Evolutionary conservation across 2,113 vertebrate genomes (phyloP).

Genomic region (Malurus alboscapulatus): DNA sequence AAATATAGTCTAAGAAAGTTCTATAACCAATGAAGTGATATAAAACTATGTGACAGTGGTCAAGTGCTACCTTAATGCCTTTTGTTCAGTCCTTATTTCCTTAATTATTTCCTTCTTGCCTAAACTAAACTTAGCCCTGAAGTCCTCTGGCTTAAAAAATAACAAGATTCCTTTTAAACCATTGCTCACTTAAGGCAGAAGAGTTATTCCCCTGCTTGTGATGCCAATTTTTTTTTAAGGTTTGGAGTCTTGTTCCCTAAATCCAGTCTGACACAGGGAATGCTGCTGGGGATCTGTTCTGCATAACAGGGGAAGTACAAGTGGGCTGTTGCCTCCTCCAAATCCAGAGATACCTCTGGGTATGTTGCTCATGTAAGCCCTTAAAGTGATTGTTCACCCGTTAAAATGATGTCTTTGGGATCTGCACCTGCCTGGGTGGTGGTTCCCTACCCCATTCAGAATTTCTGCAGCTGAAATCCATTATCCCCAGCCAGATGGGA

Average conservation of each 20-base stretch:
- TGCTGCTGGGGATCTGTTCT: neutral
- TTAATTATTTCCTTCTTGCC: neutral
- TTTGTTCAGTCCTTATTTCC: neutral
- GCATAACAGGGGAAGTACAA: fast-evolving
- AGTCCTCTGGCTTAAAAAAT: neutral
- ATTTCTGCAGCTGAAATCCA: neutral
- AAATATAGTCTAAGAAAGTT: neutral
- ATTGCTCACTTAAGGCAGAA: neutral
- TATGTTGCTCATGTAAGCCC: neutral
- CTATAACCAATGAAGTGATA: neutral
- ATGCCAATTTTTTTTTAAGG: neutral
- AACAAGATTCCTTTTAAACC: neutral
- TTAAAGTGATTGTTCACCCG: neutral
- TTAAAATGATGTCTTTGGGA: neutral
- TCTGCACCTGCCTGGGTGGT: neutral
- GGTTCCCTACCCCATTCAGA: neutral
- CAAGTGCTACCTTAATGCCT: neutral
- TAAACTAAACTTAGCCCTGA: neutral
- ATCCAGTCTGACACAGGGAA: neutral
- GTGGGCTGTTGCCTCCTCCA: neutral
- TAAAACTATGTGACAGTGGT: neutral
- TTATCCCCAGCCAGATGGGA: neutral
- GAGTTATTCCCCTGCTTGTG: neutral
- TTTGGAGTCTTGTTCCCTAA: neutral
- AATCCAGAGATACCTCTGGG: neutral